Conservation (phyloP, 2,797 vertebrate species). For the Coregonus sp. region DNA sequence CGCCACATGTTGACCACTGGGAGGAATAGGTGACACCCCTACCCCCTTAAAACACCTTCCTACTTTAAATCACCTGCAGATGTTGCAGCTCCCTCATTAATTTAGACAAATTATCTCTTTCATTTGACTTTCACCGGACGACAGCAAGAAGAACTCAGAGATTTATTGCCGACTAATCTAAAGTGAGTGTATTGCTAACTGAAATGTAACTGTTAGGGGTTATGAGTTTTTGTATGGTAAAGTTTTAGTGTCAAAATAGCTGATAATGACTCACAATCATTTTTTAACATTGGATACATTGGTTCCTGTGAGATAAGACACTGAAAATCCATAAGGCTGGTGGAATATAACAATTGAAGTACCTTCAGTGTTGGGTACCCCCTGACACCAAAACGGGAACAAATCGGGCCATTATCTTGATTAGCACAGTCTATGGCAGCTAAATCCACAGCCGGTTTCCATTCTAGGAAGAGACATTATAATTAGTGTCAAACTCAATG, state of each 20-base stretch:
- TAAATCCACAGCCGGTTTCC: slow-evolving; percentile 85
- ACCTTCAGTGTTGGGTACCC: slow-evolving; percentile 85
- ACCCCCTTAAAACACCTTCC: slow-evolving; percentile 21
- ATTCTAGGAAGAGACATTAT: slow-evolving; percentile 72
- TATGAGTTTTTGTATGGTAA: no score
- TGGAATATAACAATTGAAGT: neutral
- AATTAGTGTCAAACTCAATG: neutral
- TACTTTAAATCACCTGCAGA: slow-evolving; percentile 65
- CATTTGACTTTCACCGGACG: slow-evolving; percentile 14
- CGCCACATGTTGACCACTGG: slow-evolving; percentile 42
- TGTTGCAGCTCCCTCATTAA: slow-evolving; percentile 57
- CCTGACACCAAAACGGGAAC: slow-evolving; percentile 69
- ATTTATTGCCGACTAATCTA: no score
- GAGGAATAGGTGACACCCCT: slow-evolving; percentile 4
- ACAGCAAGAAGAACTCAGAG: slow-evolving; percentile 16
- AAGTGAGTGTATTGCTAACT: no score
- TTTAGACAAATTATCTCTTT: slow-evolving; percentile 59
- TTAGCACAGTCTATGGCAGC: slow-evolving; percentile 86
- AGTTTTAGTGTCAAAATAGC: no score
- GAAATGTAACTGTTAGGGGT: no score
- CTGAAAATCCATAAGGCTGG: neutral
- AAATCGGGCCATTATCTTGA: slow-evolving; percentile 72
- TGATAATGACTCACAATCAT: no score
- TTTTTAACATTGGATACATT: no score
- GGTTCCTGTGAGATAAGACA: neutral